Evolutionary conservation across 2,888 invertebrate species (phyloP), one percentile per base, ranked within the genome.

Genomic region (Dexiosoma caninum): DNA sequence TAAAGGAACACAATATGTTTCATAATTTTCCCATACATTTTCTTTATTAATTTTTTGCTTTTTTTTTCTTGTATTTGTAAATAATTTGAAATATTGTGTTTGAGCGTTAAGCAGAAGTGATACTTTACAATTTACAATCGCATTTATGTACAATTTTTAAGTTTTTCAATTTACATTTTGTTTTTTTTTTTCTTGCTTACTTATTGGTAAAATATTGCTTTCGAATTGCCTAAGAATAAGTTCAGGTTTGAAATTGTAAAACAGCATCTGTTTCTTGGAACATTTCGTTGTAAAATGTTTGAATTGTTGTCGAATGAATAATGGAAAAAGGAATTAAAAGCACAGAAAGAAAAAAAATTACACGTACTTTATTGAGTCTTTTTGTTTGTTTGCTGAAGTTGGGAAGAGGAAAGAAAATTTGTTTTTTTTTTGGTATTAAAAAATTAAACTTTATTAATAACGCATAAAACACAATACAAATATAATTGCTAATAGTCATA

Each of bases 221-320:
- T 51, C 19, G 14, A 32, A 27, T 46, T 30, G 67, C 42, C n/a
- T 19, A 51, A 21, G 14, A 32, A 21, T 12, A 69, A 51, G 19
- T 75, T 46, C 23, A 12, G 32, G 7, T 37, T 35, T 12, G 10
- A 14, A 44, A 30, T 23, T 55, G 35, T 59, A 62, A 51, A 66
- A 72, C 71, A 78, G 66, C 78, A 72, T 72, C 72, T 72, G 72
- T 59, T 71, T 72, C 62, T 51, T 59, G 53, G 66, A 72, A 60
- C 46, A 67, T 46, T 78, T 67, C 21, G 32, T 40, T 35, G 66
- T 30, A 55, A 69, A 53, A 69, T 69, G 37, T 55, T 27, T 69
- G 57, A 69, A 57, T 64, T 44, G 37, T 42, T 78, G 35, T 32
- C 37, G 55, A 62, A 55, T 51, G 35, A 49, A 59, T 57, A 64